These are phyloP conservation scores for Hyles euphorbiae DNA, from an alignment of 1,140 invertebrate species.

Conservation along the genomic window DNA sequence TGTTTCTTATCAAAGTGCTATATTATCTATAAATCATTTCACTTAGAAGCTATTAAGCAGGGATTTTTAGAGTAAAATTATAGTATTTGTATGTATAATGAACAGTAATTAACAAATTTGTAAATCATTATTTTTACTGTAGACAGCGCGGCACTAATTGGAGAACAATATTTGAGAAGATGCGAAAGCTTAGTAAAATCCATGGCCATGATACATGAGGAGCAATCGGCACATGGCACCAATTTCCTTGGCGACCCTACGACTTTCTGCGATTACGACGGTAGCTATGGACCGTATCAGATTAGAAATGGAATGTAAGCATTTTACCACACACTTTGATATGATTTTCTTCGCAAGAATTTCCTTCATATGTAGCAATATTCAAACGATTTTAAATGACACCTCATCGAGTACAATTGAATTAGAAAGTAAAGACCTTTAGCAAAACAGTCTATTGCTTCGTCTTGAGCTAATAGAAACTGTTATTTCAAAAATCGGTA, in stretches of 20 bases:
- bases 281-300: conserved; percentile 76
- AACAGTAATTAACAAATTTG: no score
- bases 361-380: neutral
- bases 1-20: no score
- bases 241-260: conserved; percentile 57
- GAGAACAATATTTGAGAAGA: conserved; percentile 75
- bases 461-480: no score
- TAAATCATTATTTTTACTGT: conserved; percentile 1
- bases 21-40: neutral
- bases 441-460: no score
- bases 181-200: conserved; percentile 77
- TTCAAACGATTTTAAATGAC: conserved; percentile 1
- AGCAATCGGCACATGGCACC: conserved; percentile 74
- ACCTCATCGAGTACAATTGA: no score
- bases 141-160: conserved; percentile 57
- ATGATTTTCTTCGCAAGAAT: no score
- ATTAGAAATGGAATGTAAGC: conserved; percentile 72
- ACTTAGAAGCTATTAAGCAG: no score
- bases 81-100: no score
- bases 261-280: conserved; percentile 77
- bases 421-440: no score
- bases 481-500: no score
- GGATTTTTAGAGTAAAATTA: no score
- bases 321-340: neutral
- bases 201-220: conserved; percentile 57